Conservation (phyloP, 2,113 vertebrate genomes). For the Microtus montanus region DNA sequence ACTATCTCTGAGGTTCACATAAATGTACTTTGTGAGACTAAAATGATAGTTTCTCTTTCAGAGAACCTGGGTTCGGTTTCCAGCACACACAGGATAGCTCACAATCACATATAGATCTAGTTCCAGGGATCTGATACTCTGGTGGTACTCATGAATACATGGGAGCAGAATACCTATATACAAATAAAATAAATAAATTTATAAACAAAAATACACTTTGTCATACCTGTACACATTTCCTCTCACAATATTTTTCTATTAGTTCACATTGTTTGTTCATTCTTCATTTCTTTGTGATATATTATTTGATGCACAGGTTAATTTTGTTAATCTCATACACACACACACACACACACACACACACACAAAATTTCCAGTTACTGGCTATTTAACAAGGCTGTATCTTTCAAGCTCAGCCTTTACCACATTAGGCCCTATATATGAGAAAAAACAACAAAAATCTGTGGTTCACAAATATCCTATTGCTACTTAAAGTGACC, state of each 20-base stretch:
- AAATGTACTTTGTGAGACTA: not conserved
- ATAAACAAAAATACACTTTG: not conserved
- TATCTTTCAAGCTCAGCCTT: not conserved
- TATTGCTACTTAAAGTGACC: not conserved
- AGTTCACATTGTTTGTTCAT: not conserved
- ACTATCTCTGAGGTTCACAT: not conserved
- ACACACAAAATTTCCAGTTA: not conserved
- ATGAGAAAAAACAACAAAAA: not conserved
- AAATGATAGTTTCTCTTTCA: not conserved
- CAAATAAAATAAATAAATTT: not conserved
- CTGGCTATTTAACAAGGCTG: not conserved
- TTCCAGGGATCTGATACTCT: not conserved
- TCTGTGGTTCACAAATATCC: not conserved
- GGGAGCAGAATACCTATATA: not conserved
- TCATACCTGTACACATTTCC: not conserved
- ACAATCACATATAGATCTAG: not conserved
- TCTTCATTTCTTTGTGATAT: not conserved
- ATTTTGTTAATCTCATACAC: not conserved
- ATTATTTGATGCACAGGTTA: not conserved
- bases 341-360: not conserved
- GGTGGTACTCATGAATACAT: not conserved
- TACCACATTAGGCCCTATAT: not conserved
- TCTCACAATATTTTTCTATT: not conserved
- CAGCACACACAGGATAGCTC: not conserved
- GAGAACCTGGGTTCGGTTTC: not conserved